Evolutionary conservation across 1,140 invertebrate genomes (phyloP).

Genomic region (Zaprionus ornatus): DNA sequence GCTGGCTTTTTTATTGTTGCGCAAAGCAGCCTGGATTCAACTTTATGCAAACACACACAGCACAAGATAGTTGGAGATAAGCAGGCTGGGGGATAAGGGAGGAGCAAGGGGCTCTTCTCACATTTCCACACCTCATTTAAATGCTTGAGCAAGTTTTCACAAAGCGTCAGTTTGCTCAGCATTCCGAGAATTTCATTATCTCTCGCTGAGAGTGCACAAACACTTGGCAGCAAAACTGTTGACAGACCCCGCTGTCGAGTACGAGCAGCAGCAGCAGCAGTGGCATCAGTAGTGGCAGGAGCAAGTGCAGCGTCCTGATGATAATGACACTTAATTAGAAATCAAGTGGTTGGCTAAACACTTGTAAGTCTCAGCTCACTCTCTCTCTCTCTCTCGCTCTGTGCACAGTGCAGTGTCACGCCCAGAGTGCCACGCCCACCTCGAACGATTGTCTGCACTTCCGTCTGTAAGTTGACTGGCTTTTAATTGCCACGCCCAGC

Average conservation of each 20-base stretch:
- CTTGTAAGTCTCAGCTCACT: constrained; percentile 28
- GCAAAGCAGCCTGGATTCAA: not conserved
- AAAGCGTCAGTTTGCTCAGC: constrained; percentile 31
- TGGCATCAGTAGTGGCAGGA: not conserved
- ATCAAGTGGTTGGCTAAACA: constrained; percentile 59
- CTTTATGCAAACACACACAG: not conserved
- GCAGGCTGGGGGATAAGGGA: not conserved
- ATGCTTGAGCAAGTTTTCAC: constrained; percentile 19
- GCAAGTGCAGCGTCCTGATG: constrained; percentile 18
- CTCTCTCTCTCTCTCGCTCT: not conserved
- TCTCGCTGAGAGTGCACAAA: constrained; percentile 28
- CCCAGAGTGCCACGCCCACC: not conserved
- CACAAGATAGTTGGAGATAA: not conserved
- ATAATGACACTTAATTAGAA: constrained; percentile 69
- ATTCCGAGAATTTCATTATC: constrained; percentile 28
- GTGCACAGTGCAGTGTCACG: not conserved
- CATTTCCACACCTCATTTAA: constrained; percentile 20
- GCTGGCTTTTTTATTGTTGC: not conserved
- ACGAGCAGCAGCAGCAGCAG: not conserved
- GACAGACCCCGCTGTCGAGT: constrained; percentile 2
- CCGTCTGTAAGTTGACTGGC: constrained; percentile 3
- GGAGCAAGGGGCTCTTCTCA: not conserved
- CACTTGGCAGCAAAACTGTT: constrained; percentile 45
- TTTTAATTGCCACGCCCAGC: constrained; percentile 30
- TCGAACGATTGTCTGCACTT: not conserved